Evolutionary conservation across 2,888 invertebrate genomes (phyloP).

Genomic region (Drosophila bunnanda): DNA sequence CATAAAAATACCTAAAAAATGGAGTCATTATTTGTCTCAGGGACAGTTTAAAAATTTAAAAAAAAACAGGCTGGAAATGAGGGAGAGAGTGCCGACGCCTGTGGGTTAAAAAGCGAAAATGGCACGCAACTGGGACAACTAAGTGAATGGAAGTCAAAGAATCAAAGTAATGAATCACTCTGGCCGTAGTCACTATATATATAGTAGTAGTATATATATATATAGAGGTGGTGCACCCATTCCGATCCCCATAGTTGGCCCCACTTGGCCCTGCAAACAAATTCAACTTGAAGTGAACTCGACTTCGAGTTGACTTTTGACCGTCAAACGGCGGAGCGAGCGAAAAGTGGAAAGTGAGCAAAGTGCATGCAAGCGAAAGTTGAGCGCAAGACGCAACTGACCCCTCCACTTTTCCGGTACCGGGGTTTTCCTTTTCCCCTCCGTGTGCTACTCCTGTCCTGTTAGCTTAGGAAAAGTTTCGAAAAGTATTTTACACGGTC

Average conservation of each 20-base stretch:
- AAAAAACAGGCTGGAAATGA: conserved; percentile 20
- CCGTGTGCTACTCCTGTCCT: conserved; percentile 44
- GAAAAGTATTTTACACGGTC: conserved; percentile 72
- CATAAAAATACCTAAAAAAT: conserved; percentile 76
- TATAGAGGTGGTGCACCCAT: conserved; percentile 1
- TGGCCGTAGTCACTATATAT: conserved; percentile 9
- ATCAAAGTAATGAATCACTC: conserved; percentile 80
- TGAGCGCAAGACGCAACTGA: conserved; percentile 76
- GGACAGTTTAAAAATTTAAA: conserved; percentile 21
- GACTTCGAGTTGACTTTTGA: conserved; percentile 81
- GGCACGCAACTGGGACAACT: conserved; percentile 65
- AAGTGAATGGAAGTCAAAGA: conserved; percentile 75
- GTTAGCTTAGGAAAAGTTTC: conserved; percentile 72
- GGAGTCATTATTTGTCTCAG: conserved; percentile 70
- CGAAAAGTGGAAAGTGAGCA: conserved; percentile 56
- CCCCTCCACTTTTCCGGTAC: conserved; percentile 29
- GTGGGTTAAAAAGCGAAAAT: conserved; percentile 60
- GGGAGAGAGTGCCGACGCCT: conserved; percentile 24
- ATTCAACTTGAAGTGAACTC: conserved; percentile 80
- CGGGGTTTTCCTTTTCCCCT: neutral
- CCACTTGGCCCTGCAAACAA: conserved; percentile 76
- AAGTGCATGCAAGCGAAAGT: conserved; percentile 81
- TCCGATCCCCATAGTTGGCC: conserved; percentile 15
- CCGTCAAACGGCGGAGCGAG: conserved; percentile 70
- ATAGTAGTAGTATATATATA: neutral